These are phyloP conservation scores for Leucophenga montana DNA, from an alignment of 2,888 invertebrate genomes.

Conservation along the genomic window DNA sequence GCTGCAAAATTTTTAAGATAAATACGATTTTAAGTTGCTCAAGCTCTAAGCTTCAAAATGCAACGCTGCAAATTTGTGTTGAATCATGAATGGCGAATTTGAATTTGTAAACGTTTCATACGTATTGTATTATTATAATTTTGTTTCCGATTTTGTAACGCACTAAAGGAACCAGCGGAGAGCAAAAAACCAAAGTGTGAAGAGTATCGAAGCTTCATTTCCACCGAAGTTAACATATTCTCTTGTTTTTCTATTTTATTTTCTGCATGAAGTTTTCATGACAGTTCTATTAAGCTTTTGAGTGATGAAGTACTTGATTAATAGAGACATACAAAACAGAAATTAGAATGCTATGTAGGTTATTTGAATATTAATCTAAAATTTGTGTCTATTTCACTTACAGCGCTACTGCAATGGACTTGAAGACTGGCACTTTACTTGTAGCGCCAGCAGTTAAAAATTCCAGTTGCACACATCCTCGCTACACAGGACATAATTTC, in stretches of 20 bases:
- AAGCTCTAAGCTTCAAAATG: background rate
- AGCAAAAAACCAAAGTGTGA: no score
- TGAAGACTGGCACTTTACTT: conserved; percentile 78
- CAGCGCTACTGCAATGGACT: conserved; percentile 71
- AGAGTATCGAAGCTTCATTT: no score
- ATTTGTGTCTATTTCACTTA: conserved; percentile 32
- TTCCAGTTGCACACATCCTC: conserved; percentile 86
- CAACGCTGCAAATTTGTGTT: background rate
- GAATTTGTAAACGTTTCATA: background rate
- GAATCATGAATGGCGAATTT: background rate
- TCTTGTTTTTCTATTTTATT: no score
- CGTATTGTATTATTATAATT: background rate
- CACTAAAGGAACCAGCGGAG: no score
- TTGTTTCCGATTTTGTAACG: no score
- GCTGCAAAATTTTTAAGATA: conserved; percentile 1
- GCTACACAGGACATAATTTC: conserved; percentile 78
- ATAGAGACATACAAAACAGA: background rate
- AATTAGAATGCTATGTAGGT: background rate
- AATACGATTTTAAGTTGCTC: conserved; percentile 8
- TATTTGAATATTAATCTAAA: background rate
- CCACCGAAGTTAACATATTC: no score
- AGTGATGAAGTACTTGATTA: background rate
- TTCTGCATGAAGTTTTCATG: background rate
- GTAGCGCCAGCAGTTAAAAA: conserved; percentile 87
- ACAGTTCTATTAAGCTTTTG: background rate